Percentiles rank a stretch among this genome's conserved stretches.
phyloP scores from a whole-genome alignment of 2,888 invertebrate genomes.

The Sesamia inferens region DNA sequence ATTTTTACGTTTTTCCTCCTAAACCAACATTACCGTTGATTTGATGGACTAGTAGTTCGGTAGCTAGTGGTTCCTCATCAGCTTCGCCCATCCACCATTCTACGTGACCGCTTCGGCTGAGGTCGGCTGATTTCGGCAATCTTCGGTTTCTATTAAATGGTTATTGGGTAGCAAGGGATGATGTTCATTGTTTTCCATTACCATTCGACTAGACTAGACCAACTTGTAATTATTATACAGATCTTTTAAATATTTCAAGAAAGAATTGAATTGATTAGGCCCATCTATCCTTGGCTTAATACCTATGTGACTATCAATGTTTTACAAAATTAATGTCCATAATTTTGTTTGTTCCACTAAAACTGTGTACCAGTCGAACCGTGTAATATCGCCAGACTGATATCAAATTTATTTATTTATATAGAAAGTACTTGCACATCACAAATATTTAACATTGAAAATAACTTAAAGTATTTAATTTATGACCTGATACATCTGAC shows the following conservation, averaged over 20 bases:
- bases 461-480: no score
- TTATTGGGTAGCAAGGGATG: slow-evolving; percentile 23
- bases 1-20: slow-evolving; percentile 29
- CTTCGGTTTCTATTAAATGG: slow-evolving; percentile 32
- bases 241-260: not conserved
- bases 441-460: no score
- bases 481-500: no score
- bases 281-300: not conserved
- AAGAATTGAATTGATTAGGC: not conserved
- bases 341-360: not conserved
- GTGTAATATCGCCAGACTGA: not conserved
- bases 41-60: slow-evolving; percentile 41
- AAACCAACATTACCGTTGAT: slow-evolving; percentile 50
- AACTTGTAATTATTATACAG: slow-evolving; percentile 1
- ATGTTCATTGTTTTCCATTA: slow-evolving; percentile 18
- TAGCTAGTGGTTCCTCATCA: slow-evolving; percentile 39
- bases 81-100: slow-evolving; percentile 39
- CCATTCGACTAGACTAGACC: not conserved
- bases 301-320: no score
- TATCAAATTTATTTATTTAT: no score
- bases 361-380: not conserved
- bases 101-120: slow-evolving; percentile 59
- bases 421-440: no score
- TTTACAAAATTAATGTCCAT: not conserved
- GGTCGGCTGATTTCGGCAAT: slow-evolving; percentile 47